These are phyloP conservation scores for Bellardia bayeri DNA, from an alignment of 2,888 invertebrate species.

Conservation along the genomic window DNA sequence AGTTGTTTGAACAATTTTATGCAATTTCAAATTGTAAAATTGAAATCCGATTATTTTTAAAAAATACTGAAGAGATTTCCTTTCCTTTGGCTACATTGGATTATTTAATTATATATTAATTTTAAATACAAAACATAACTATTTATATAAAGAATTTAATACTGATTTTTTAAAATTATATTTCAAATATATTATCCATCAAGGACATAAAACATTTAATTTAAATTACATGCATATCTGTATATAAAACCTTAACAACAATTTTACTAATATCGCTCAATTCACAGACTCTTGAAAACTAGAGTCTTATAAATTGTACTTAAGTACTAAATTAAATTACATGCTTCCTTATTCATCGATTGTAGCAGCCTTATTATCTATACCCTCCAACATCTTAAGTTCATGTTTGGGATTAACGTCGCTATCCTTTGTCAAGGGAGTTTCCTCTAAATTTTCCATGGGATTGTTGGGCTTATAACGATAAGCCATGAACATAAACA, in stretches of 20 bases:
- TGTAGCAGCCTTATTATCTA: slow-evolving; percentile 78
- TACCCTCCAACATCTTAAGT: slow-evolving; percentile 72
- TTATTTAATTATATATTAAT: too few species aligned
- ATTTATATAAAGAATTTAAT: too few species aligned
- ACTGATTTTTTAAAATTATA: background rate
- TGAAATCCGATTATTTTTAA: too few species aligned
- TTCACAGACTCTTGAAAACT: slow-evolving; percentile 38
- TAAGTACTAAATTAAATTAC: slow-evolving; percentile 33
- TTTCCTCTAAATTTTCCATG: slow-evolving; percentile 70
- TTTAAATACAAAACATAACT: too few species aligned
- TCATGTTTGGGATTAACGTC: slow-evolving; percentile 62
- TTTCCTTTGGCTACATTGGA: too few species aligned
- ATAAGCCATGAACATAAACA: slow-evolving; percentile 92
- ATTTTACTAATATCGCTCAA: slow-evolving; percentile 45
- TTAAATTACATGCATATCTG: slow-evolving; percentile 63
- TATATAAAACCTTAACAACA: slow-evolving; percentile 55
- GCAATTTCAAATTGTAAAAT: too few species aligned
- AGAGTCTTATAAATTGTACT: slow-evolving; percentile 33
- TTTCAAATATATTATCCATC: slow-evolving; percentile 50
- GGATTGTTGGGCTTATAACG: slow-evolving; percentile 87
- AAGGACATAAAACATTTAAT: slow-evolving; percentile 45
- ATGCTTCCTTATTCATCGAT: slow-evolving; percentile 68
- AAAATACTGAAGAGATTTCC: too few species aligned
- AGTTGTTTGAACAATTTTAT: too few species aligned
- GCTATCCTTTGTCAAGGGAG: slow-evolving; percentile 74